These are phyloP conservation scores for Coenonympha arcania DNA, from an alignment of 2,888 invertebrate species.

Conservation along the genomic window DNA sequence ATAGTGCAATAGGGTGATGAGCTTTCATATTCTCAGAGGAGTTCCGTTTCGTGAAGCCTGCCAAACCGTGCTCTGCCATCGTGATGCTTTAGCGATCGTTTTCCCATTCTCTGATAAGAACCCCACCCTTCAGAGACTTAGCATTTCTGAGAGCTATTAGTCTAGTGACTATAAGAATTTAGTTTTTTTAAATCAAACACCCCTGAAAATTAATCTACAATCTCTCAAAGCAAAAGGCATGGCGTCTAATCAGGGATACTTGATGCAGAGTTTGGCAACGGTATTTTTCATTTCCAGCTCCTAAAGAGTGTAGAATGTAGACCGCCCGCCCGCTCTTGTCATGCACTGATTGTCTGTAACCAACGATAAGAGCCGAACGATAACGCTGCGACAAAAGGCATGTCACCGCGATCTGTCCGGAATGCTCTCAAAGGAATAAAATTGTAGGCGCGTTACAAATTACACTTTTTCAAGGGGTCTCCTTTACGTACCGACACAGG, in stretches of 20 bases:
- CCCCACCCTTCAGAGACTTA: no score
- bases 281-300: constrained; percentile 35
- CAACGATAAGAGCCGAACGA: constrained; percentile 46
- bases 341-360: constrained; percentile 52
- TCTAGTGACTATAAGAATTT: no score
- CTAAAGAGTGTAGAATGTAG: constrained; percentile 33
- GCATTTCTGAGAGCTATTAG: no score
- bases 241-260: constrained; percentile 21
- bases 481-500: neutral
- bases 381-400: constrained; percentile 42
- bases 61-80: no score
- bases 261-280: constrained; percentile 31
- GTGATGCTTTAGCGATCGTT: no score
- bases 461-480: constrained; percentile 3
- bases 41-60: no score
- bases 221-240: no score
- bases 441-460: constrained; percentile 17
- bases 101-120: no score
- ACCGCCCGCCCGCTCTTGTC: constrained; percentile 57
- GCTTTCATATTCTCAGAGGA: no score
- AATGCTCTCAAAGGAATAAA: constrained; percentile 28
- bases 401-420: constrained; percentile 26
- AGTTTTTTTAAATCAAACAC: no score
- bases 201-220: no score
- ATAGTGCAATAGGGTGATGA: no score